Evolutionary conservation across 2,888 invertebrate species (phyloP).

Genomic region (Parnassius mnemosyne): DNA sequence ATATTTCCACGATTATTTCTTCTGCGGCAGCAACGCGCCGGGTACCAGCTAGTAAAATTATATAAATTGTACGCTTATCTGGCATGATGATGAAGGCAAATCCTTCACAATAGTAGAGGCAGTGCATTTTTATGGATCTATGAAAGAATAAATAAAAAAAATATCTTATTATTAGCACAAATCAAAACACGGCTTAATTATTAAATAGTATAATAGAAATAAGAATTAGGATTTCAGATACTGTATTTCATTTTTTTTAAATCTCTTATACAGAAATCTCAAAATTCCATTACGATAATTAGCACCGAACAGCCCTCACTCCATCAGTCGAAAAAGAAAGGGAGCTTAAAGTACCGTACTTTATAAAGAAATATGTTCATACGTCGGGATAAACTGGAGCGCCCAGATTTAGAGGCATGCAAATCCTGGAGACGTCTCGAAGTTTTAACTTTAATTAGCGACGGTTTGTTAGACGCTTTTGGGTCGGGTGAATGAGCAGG

Average conservation of each 20-base stretch:
- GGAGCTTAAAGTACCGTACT: slow-evolving; percentile 46
- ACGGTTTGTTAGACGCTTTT: slow-evolving; percentile 28
- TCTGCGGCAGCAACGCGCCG: no score
- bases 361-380: slow-evolving; percentile 48
- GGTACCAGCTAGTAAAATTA: no score
- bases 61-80: no score
- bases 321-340: slow-evolving; percentile 20
- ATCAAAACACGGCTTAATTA: no score
- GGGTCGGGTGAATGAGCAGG: slow-evolving; percentile 23
- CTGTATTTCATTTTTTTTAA: not conserved
- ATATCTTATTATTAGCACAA: no score
- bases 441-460: slow-evolving; percentile 50
- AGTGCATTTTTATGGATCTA: no score
- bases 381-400: slow-evolving; percentile 46
- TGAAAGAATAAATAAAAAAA: no score
- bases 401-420: slow-evolving; percentile 51
- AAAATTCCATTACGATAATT: not conserved
- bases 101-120: no score
- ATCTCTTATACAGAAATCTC: not conserved
- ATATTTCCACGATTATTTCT: no score
- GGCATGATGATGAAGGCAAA: no score
- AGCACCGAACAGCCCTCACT: slow-evolving; percentile 5
- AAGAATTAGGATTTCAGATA: no score
- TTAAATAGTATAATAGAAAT: no score
- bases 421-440: slow-evolving; percentile 45